Conservation (phyloP, 1,140 invertebrate species). For the Tribolium castaneum region DNA sequence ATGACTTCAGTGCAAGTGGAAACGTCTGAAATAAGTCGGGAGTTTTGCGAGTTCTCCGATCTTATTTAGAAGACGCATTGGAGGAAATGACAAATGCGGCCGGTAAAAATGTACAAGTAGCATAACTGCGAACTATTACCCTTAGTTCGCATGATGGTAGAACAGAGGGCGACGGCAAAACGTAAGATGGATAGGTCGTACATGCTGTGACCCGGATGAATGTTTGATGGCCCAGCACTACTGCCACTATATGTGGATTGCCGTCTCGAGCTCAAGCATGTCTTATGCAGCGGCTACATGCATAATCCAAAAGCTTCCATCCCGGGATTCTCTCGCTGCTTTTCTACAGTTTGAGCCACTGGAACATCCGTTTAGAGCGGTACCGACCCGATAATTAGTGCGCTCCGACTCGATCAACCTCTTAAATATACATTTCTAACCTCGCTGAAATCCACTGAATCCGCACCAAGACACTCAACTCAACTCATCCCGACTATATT, state of each 20-base stretch:
- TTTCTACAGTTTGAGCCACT: constrained; percentile 8
- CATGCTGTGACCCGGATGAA: constrained; percentile 50
- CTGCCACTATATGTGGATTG: constrained; percentile 47
- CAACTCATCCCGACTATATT: too few relatives aligned
- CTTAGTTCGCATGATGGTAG: constrained; percentile 36
- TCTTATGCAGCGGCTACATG: constrained; percentile 49
- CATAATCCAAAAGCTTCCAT: constrained; percentile 44
- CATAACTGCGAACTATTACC: constrained; percentile 37
- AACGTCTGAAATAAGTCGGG: constrained; percentile 11
- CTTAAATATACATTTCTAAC: background rate
- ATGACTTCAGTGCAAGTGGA: constrained; percentile 30
- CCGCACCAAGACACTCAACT: too few relatives aligned
- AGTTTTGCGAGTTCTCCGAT: background rate
- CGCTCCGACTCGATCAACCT: background rate
- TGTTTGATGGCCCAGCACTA: constrained; percentile 45
- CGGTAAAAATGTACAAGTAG: constrained; percentile 33
- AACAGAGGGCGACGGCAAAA: constrained; percentile 47
- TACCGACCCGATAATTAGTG: constrained; percentile 11
- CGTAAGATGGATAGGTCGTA: constrained; percentile 47
- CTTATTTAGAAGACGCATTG: constrained; percentile 23
- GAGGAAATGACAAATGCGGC: constrained; percentile 14
- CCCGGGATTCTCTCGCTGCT: constrained; percentile 22
- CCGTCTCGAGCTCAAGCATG: constrained; percentile 45
- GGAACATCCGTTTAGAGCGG: background rate
- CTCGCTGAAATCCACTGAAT: too few relatives aligned